Evolutionary conservation across 2,113 vertebrate genomes (phyloP), one percentile per base, ranked within the genome.

Genomic region (Actenoides lindsayi): DNA sequence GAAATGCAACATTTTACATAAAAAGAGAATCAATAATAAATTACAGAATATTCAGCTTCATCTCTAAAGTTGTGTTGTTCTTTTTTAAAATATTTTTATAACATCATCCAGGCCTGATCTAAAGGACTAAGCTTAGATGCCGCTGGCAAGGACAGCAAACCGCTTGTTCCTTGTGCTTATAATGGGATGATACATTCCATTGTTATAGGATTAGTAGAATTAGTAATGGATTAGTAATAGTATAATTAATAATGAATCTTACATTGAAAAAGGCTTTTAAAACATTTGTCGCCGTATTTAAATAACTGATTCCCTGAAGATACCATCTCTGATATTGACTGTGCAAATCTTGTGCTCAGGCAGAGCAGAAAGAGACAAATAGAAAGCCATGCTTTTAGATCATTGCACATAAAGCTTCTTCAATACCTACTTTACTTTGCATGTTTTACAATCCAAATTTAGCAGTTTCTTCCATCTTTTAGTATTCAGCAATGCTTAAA

Each of bases 191-290:
- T 28, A 64, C 30, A 44, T 65, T 62, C 39, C 16, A 37, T 27
- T 64, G 18, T 54, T 82, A 80, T 8, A 71, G 53, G 87, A 95
- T 94, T 90, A 95, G 48, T 24, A 91, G 82, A 91, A 87, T 93
- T 87, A 93, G 21, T 63, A 87, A 86, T 50, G 41, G 77, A 83
- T 90, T 92, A 87, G 57, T 59, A 87, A 78, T 39, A 50, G 41
- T 19, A 75, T 42, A 80, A 64, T 57, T 81, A 78, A 46, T 27
- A 84, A 82, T 54, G 16, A 91, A 54, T 71, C 42, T 82, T 31
- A 30, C 84, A 37, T 15, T n/a, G 46, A 89, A 78, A 25, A 87
- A 39, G 39, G 16, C 6, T 84, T 89, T 84, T 30, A 59, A 87
- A 44, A 68, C 21, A 62, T 53, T 42, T 62, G 17, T 56, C 69